Evolutionary conservation across 2,113 vertebrate species (phyloP), one percentile per base, ranked within the genome.

Genomic region (Psephotus haematonotus): DNA sequence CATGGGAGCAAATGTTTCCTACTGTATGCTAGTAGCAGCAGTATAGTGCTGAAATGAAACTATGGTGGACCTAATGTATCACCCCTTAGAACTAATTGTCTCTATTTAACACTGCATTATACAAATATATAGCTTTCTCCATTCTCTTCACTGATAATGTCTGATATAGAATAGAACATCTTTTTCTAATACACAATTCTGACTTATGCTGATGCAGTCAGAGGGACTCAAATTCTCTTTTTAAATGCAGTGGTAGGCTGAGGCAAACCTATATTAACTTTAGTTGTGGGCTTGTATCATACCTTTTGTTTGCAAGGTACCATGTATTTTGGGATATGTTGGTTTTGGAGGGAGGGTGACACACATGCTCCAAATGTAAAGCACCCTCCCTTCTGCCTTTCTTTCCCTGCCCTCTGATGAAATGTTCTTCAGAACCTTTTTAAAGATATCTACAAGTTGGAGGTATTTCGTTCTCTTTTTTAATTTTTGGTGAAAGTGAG

Each of bases 341-440:
- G 6, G 4, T 29, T 52, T 76, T 70, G 8, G 11, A 2, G 11
- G 9, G 4, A 24, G 8, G 2, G 7, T 7, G 13, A 37, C 9
- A 29, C 22, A 44, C 6, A 16, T 20, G 18, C 52, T 83, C 39
- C 28, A 78, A 28, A 86, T 44, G 6, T 69, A 72, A 81, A 69
- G 10, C 14, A 52, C 33, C 11, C 11, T 71, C 19, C 28, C 39
- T 49, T 63, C 33, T 57, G 2, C 11, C 37, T 12, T 76, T 35
- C 22, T 10, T 75, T 41, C 33, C 37, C 11, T 67, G 31, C 5
- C 24, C 12, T 67, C 10, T 68, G 20, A 62, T 27, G 15, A 63
- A 85, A 41, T 68, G 46, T 25, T 55, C 25, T 72, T 62, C 41
- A 46, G 19, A 29, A 35, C 19, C 8, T 67, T 75, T 74, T 46